Conservation (phyloP, 2,797 vertebrate species). For the Phrynocephalus vlangalii region DNA sequence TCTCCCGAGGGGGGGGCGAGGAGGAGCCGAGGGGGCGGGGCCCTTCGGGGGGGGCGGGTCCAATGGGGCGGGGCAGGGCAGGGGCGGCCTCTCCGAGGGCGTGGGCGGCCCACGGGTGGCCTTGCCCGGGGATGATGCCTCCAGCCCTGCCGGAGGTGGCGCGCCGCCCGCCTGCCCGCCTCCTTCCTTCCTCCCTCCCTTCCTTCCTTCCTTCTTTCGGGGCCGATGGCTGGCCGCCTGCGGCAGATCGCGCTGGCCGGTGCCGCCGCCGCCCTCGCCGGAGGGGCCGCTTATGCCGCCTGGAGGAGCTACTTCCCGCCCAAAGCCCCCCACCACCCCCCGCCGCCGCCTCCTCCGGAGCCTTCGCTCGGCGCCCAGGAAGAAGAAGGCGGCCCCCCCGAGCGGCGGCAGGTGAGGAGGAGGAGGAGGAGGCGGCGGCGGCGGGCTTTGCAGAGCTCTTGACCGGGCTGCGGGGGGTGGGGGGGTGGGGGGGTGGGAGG, state of each 20-base stretch:
- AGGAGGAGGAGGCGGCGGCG: background rate
- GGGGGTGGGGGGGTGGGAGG: no score
- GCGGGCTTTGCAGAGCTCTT: no score
- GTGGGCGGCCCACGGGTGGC: background rate
- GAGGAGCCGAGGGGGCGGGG: no score
- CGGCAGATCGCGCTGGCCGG: background rate
- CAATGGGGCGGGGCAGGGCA: background rate
- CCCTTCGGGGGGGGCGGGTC: background rate
- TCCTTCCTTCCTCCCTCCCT: accelerated
- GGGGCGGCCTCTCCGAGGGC: background rate
- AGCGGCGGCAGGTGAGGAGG: background rate
- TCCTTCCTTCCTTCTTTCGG: background rate
- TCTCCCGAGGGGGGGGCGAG: background rate
- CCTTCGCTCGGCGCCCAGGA: background rate
- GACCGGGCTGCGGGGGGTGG: no score
- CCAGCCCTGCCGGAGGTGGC: no score
- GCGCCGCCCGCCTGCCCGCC: no score
- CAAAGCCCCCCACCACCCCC: accelerated
- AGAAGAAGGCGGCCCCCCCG: background rate
- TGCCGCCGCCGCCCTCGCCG: slow-evolving; percentile 8
- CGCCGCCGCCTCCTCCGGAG: no score
- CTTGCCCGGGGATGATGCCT: background rate
- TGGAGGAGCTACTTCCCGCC: slow-evolving; percentile 5
- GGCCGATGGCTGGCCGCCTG: slow-evolving; percentile 12
- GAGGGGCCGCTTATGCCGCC: slow-evolving; percentile 17